A percentile compares a stretch with the other conserved stretches of the same genome.
Conservation (phyloP, 2,888 invertebrate species). For the Dasypogon diadema region DNA sequence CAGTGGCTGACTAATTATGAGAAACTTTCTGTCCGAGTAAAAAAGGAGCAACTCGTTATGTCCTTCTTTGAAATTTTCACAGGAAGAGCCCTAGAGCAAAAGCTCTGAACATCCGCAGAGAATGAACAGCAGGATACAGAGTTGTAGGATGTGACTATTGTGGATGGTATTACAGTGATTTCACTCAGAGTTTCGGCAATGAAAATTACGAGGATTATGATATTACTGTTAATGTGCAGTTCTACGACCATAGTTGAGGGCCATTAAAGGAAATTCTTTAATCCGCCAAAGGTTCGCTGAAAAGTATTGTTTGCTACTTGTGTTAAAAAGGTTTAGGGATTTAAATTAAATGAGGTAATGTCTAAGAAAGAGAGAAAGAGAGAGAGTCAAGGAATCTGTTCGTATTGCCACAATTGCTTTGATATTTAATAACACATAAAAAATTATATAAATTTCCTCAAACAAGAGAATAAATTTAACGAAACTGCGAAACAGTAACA, state of each 20-base stretch:
- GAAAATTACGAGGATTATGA: constrained; percentile 45
- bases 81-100: constrained; percentile 31
- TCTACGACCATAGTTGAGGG: constrained; percentile 20
- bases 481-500: no score
- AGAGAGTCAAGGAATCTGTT: no score
- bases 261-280: constrained; percentile 44
- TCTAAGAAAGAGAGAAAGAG: no score
- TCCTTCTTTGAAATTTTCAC: constrained; percentile 35
- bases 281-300: constrained; percentile 34
- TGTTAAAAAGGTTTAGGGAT: not conserved
- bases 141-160: constrained; percentile 23
- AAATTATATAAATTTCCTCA: no score
- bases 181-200: constrained; percentile 47
- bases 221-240: constrained; percentile 46
- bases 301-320: not conserved
- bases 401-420: no score
- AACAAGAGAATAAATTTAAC: no score
- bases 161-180: constrained; percentile 30
- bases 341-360: no score
- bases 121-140: constrained; percentile 14
- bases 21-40: constrained; percentile 37
- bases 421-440: no score
- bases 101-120: constrained; percentile 33
- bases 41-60: constrained; percentile 33
- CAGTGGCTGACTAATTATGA: constrained; percentile 47